Evolutionary conservation across 2,113 vertebrate species (phyloP), one percentile per base, ranked within the genome.

Genomic region (Chionodraco myersi): DNA sequence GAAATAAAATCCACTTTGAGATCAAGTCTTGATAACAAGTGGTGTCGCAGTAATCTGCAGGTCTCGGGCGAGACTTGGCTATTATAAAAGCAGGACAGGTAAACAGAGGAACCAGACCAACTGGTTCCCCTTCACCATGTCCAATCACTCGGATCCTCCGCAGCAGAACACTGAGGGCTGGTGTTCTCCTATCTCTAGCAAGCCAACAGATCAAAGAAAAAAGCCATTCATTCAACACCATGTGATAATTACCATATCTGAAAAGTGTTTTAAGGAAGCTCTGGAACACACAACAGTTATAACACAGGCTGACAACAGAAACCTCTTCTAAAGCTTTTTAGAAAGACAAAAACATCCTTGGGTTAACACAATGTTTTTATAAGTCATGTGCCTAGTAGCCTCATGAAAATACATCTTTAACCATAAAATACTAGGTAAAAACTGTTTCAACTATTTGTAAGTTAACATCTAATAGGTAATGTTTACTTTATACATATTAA

Each of bases 91-190:
- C 12, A 75, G 52, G 30, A 79, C 72, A 85, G 65, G 82, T 73
- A 88, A 87, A 92, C 81, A 72, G 71, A 51, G 9, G 1, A 79
- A 92, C 90, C 59, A 34, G 89, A 84, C 65, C 72, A 85, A 94
- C 92, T 57, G 87, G 92, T 93, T 93, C 85, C 73, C 67, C 56
- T 15, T 16, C 52, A 54, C 59, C 12, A 18, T 64, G 60, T 41
- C 56, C 79, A 81, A 72, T 66, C 47, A 69, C 56, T 74, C 60
- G 73, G 57, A 86, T 65, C 13, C 76, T 70, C 65, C 76, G 61
- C 60, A 6, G 10, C 71, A 66, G 64, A 75, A 72, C 59, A 65
- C 69, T 67, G 59, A 53, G 58, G 41, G 26, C 64, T 21, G 62
- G 64, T 56, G 26, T 64, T 63, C 71, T 45, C 41, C 18, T 52